Percentiles rank a stretch among this genome's conserved stretches.
phyloP scores from a whole-genome alignment of 2,113 vertebrate species.

The Channa maculata region DNA sequence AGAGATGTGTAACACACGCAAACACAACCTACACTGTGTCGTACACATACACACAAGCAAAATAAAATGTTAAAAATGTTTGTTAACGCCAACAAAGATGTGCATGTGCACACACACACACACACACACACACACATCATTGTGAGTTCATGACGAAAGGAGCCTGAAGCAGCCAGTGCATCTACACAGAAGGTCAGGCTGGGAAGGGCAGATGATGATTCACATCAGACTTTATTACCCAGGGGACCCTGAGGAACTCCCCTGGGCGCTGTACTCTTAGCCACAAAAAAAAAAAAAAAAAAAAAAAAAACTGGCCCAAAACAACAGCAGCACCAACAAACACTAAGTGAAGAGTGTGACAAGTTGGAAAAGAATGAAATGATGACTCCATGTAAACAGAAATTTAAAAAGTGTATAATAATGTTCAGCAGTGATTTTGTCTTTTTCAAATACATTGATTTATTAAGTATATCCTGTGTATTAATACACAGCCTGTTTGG shows the following conservation, averaged over 20 bases:
- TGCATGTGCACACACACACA: not conserved
- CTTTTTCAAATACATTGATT: too few relatives aligned
- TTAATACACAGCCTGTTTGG: not conserved
- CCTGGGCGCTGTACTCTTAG: slow-evolving; percentile 53
- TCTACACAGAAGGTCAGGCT: slow-evolving; percentile 64
- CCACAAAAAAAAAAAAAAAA: not conserved
- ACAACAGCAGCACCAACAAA: slow-evolving; percentile 8
- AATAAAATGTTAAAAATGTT: slow-evolving; percentile 18
- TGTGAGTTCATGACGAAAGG: slow-evolving; percentile 3
- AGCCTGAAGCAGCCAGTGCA: slow-evolving; percentile 57
- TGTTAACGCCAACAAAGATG: not conserved
- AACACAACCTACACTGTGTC: not conserved
- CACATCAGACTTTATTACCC: slow-evolving; percentile 55
- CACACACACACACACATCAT: not conserved
- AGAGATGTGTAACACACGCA: slow-evolving; percentile 15
- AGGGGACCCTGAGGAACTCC: slow-evolving; percentile 47
- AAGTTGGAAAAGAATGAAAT: slow-evolving; percentile 3
- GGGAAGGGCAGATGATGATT: slow-evolving; percentile 62
- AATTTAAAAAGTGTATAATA: too few relatives aligned
- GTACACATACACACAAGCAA: slow-evolving; percentile 2
- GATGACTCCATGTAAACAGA: too few relatives aligned
- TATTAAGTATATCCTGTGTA: too few relatives aligned
- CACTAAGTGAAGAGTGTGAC: slow-evolving; percentile 21
- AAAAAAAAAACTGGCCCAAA: slow-evolving; percentile 25
- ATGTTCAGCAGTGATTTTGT: too few relatives aligned